phyloP scores from a whole-genome alignment of 1,140 invertebrate species.

The Gryon sp. region DNA sequence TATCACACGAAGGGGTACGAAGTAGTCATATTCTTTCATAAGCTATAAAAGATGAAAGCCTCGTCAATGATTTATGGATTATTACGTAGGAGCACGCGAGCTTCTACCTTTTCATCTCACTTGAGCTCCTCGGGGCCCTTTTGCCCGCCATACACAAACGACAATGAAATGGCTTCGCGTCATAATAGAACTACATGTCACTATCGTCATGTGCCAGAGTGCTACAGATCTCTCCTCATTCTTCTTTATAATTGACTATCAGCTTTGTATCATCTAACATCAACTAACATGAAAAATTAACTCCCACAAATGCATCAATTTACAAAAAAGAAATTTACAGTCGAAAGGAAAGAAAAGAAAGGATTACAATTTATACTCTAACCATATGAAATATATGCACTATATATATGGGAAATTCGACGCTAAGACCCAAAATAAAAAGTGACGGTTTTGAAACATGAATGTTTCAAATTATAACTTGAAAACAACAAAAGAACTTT shows the following conservation, averaged over 20 bases:
- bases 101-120: constrained; percentile 59
- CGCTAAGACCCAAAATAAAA: no score
- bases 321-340: no score
- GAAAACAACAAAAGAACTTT: no score
- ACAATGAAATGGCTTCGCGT: constrained; percentile 48
- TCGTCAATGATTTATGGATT: constrained; percentile 75
- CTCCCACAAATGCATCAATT: no score
- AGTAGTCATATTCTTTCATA: constrained; percentile 64
- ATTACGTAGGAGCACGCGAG: constrained; percentile 70
- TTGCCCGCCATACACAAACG: constrained; percentile 29
- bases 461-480: no score
- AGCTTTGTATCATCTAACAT: no score
- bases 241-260: background rate
- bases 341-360: no score
- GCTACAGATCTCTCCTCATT: background rate
- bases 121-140: constrained; percentile 14
- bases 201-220: constrained; percentile 28
- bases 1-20: constrained; percentile 55
- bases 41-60: constrained; percentile 70
- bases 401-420: no score
- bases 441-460: no score
- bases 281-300: no score
- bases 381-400: no score
- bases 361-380: no score
- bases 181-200: constrained; percentile 29